Conservation (phyloP, 30 jellyfish, hydroid and myxozoan genomes). For the Cassiopea andromeda region DNA sequence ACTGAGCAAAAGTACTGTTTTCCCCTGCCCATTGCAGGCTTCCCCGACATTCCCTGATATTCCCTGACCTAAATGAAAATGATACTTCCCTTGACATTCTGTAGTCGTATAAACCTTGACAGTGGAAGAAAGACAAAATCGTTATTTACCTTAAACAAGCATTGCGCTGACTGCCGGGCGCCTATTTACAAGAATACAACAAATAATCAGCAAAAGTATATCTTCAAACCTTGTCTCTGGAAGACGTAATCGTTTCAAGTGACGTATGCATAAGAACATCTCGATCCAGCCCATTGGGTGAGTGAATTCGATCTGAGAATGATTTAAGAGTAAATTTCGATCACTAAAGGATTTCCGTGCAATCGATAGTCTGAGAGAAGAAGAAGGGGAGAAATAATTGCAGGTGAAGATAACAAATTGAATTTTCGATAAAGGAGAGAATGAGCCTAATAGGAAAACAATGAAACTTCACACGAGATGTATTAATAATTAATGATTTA, state of each 20-base stretch:
- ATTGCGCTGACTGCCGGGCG: too few species aligned
- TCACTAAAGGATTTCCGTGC: background rate
- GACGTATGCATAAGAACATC: background rate
- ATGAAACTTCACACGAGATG: too few species aligned
- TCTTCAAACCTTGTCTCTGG: slow-evolving; percentile 2
- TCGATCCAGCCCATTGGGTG: background rate
- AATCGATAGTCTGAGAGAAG: background rate
- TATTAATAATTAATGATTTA: too few species aligned
- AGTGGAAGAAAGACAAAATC: too few species aligned
- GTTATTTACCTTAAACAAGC: too few species aligned
- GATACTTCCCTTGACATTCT: too few species aligned
- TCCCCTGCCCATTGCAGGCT: too few species aligned
- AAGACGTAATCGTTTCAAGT: background rate
- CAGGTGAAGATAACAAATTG: background rate
- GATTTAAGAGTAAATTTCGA: background rate
- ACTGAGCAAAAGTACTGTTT: too few species aligned
- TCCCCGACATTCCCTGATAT: too few species aligned
- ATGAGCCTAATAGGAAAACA: background rate
- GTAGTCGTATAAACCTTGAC: too few species aligned
- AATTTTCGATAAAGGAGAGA: background rate
- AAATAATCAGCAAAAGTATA: background rate
- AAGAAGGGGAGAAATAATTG: background rate
- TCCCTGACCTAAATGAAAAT: too few species aligned
- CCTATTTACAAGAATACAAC: too few species aligned
- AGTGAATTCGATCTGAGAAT: background rate